Evolutionary conservation across 2,113 vertebrate genomes (phyloP).

Genomic region (Gambusia affinis): DNA sequence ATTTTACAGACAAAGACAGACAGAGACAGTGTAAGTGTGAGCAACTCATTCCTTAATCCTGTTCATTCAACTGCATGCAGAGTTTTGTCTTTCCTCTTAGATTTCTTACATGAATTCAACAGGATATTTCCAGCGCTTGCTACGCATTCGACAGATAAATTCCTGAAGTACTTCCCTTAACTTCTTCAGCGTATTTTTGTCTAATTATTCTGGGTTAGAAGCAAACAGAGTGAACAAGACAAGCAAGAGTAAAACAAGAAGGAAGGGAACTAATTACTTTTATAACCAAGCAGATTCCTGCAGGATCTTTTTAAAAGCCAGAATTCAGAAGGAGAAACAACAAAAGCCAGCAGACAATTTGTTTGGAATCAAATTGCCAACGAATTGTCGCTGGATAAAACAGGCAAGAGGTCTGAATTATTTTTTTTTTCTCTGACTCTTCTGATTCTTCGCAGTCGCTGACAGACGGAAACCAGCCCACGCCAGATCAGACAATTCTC

Average conservation of each 20-base stretch:
- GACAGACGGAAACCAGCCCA: conserved; percentile 70
- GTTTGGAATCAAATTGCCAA: conserved; percentile 45
- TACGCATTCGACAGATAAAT: background rate
- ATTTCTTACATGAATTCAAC: background rate
- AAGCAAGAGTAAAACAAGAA: conserved; percentile 10
- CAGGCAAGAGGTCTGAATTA: conserved; percentile 35
- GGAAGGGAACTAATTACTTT: conserved; percentile 12
- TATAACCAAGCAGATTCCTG: background rate
- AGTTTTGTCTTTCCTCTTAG: background rate
- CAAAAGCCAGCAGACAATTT: conserved; percentile 38
- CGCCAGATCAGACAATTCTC: conserved; percentile 63
- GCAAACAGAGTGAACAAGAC: conserved; percentile 42
- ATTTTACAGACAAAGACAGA: background rate
- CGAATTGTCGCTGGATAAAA: conserved; percentile 38
- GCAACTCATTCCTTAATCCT: background rate
- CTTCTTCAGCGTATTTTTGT: background rate
- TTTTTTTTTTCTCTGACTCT: background rate
- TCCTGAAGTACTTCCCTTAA: background rate
- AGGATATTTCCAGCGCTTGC: background rate
- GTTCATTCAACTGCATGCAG: too few species aligned
- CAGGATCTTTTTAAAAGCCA: conserved; percentile 36
- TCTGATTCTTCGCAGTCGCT: conserved; percentile 57
- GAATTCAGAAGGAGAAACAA: conserved; percentile 8
- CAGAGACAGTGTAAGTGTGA: background rate
- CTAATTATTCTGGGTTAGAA: background rate